Base-by-base conservation (phyloP, 1,140 invertebrate species). In the Zaprionus gabonicus region DNA sequence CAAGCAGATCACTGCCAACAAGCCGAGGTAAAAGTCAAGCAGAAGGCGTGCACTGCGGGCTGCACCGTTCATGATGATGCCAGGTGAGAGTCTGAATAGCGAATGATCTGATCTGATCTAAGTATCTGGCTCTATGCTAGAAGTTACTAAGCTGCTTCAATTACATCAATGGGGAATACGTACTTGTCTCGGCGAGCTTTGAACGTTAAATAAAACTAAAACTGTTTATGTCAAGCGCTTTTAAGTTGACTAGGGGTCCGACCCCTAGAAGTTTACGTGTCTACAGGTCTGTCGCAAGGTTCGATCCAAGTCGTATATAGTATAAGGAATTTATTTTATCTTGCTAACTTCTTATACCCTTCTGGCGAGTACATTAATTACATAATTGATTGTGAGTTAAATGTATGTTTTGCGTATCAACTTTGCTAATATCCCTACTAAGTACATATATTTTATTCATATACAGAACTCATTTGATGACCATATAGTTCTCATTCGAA, bases 11-110 rank as follows among this genome's bases (percentile, higher is more conserved):
- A 79, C 34, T 13, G 71, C 76, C 49, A 91, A 72, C 51, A 91
- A 44, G 36, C 72, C 70, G 34, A 69, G 41, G n/a, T 2, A 46
- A 46, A 4, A 17, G n/a, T 46, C 7, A 9, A 46, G 17, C 51
- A n/a, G 20, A 51, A 55, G 41, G 27, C 34, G 20, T 65, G 13
- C 31, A 65, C 27, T 59, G 67, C 17, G 34, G 63, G 46, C n/a
- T 64, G 75, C 72, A 55, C 71, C 69, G 57, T n/a, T 78, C 84
- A 87, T 87, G 28, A 1, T 72, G 65, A 34, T 51, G 13, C 31
- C 51, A 57, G 38, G 46, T 27, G 44, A 70, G 58, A 74, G 44
- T 28, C 62, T 63, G 46, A 68, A 71, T 58, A 36, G 56, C 41
- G 13, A 28, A 56, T 31, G 41, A 46, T 9, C 23, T 23, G 23